Conservation (phyloP, 2,888 invertebrate species). For the Metallyticus violacea region DNA sequence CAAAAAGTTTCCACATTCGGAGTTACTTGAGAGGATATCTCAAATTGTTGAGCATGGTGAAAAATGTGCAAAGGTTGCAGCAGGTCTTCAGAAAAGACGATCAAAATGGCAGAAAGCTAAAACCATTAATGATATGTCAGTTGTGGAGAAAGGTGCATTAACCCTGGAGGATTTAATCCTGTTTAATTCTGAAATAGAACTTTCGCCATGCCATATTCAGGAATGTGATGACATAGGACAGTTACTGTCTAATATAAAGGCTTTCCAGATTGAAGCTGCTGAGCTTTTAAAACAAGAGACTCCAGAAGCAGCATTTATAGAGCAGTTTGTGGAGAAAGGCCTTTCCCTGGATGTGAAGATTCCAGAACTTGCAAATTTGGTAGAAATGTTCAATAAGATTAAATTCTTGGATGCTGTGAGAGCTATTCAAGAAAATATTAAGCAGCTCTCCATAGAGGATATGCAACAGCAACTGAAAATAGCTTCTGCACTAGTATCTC, state of each 20-base stretch:
- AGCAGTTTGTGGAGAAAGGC: conserved; percentile 76
- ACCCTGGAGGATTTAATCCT: conserved; percentile 83
- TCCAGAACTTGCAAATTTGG: conserved; percentile 69
- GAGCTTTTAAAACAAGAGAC: conserved; percentile 48
- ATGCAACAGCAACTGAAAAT: conserved; percentile 61
- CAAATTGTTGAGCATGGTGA: conserved; percentile 83
- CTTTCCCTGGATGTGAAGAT: conserved; percentile 81
- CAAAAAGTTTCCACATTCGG: conserved; percentile 70
- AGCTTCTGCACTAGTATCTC: conserved; percentile 64
- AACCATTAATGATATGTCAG: background rate
- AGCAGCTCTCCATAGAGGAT: conserved; percentile 53
- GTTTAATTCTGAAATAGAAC: conserved; percentile 85
- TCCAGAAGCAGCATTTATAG: conserved; percentile 58
- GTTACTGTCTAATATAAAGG: conserved; percentile 69
- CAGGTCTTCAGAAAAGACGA: conserved; percentile 74
- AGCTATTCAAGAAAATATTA: conserved; percentile 51
- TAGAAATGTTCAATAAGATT: conserved; percentile 60
- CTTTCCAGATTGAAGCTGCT: conserved; percentile 70
- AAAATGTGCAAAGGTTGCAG: conserved; percentile 87
- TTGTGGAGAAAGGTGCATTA: conserved; percentile 60
- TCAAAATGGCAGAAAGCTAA: conserved; percentile 53
- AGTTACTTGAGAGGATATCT: conserved; percentile 54
- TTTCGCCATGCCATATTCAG: conserved; percentile 80
- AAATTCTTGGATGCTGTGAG: conserved; percentile 71
- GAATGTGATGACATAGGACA: conserved; percentile 78